Percentiles rank a stretch among this genome's conserved stretches.
Evolutionary conservation across 1,140 invertebrate species (phyloP).

Genomic region (Saccostrea cuccullata): DNA sequence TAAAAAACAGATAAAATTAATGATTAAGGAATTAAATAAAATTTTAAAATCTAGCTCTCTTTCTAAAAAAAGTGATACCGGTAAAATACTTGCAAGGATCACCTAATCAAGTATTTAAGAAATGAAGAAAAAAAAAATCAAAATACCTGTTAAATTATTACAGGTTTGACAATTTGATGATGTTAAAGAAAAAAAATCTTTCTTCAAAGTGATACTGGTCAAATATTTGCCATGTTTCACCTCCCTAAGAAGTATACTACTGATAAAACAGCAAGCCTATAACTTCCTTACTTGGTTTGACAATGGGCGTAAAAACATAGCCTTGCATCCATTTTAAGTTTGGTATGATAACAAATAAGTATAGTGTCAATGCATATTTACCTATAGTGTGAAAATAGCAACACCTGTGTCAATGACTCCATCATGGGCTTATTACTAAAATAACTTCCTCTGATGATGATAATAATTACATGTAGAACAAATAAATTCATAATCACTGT

Average conservation of each 20-base stretch:
- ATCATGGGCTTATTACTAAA: neutral
- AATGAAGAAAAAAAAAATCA: too few relatives aligned
- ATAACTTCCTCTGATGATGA: neutral
- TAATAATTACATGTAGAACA: too few relatives aligned
- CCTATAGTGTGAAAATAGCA: neutral
- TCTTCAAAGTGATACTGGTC: neutral
- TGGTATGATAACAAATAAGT: neutral
- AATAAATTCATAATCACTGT: too few relatives aligned
- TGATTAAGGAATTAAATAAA: too few relatives aligned
- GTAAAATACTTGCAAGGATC: too few relatives aligned
- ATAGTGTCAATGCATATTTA: neutral
- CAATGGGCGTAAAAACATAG: neutral
- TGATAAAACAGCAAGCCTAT: neutral
- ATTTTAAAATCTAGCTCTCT: too few relatives aligned
- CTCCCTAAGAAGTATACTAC: neutral
- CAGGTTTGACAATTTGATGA: neutral
- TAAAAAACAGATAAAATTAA: too few relatives aligned
- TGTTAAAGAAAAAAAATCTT: conserved; percentile 37
- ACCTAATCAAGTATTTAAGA: too few relatives aligned
- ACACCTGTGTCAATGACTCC: neutral
- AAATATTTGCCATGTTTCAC: neutral
- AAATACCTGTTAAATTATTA: too few relatives aligned
- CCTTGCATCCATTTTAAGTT: neutral
- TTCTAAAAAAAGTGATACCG: too few relatives aligned
- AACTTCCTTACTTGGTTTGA: neutral